Evolutionary conservation across 37 sponge, comb jelly and placozoan genomes (phyloP).

Genomic region (Ephydatia muelleri): DNA sequence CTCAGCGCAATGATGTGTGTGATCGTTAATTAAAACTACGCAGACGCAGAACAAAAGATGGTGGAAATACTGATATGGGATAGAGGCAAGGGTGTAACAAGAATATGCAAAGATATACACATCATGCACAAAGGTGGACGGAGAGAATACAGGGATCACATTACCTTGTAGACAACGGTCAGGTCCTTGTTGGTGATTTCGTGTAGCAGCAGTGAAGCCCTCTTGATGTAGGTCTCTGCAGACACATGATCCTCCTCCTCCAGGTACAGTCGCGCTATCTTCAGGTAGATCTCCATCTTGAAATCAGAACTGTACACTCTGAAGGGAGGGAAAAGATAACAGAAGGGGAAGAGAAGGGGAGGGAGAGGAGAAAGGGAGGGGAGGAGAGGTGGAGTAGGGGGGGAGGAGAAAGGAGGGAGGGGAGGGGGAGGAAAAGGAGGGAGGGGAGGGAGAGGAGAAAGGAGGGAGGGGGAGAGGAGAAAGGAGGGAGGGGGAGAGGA

Average conservation of each 20-base stretch:
- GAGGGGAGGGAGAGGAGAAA: background rate
- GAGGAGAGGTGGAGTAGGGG: background rate
- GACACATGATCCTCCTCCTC: slow-evolving; percentile 80
- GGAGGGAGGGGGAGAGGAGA: background rate
- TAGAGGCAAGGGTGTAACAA: background rate
- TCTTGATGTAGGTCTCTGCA: slow-evolving; percentile 95
- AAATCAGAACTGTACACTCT: slow-evolving; percentile 82
- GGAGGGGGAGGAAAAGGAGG: background rate
- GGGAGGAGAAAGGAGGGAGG: background rate
- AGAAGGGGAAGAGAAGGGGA: slow-evolving; percentile 6
- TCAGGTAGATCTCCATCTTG: slow-evolving; percentile 95
- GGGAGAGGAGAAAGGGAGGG: background rate
- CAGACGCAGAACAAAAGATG: too few relatives aligned
- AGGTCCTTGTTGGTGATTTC: slow-evolving; percentile 63
- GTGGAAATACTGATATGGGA: too few relatives aligned
- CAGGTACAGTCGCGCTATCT: slow-evolving; percentile 90
- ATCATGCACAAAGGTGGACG: background rate
- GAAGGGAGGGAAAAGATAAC: background rate
- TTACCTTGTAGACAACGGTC: slow-evolving; percentile 74
- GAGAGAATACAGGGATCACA: background rate
- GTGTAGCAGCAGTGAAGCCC: slow-evolving; percentile 77
- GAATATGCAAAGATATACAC: background rate
- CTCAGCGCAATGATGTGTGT: too few relatives aligned
- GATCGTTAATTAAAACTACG: too few relatives aligned
- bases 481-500: background rate